Evolutionary conservation across 2,888 invertebrate species (phyloP).

Genomic region (Aricia artaxerxes): DNA sequence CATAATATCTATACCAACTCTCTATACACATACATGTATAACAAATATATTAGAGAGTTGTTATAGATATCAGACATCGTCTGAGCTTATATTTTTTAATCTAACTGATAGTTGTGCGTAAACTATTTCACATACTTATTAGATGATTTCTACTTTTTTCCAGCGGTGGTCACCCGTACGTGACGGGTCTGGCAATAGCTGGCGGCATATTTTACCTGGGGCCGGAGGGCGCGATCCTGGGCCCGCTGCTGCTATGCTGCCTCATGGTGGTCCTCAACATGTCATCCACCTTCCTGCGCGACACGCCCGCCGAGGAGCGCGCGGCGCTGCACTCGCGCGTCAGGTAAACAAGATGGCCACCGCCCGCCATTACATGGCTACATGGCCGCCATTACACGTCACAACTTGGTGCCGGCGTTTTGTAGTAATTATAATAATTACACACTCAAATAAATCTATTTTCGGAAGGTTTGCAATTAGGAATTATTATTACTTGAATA

Average conservation of each 20-base stretch:
- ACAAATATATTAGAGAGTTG: too few relatives aligned
- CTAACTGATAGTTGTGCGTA: too few relatives aligned
- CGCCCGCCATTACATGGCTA: background rate
- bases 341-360: slow-evolving; percentile 60
- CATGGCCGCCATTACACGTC: background rate
- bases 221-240: slow-evolving; percentile 97
- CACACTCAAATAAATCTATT: background rate
- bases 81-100: too few relatives aligned
- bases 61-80: too few relatives aligned
- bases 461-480: background rate
- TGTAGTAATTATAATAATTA: background rate
- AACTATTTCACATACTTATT: too few relatives aligned
- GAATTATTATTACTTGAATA: background rate
- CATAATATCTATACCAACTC: too few relatives aligned
- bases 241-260: slow-evolving; percentile 96
- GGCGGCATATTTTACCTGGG: slow-evolving; percentile 99
- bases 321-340: slow-evolving; percentile 71
- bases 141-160: slow-evolving; percentile 37
- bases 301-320: slow-evolving; percentile 83
- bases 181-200: slow-evolving; percentile 97
- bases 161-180: slow-evolving; percentile 96
- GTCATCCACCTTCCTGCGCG: slow-evolving; percentile 85
- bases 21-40: too few relatives aligned
- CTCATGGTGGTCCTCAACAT: slow-evolving; percentile 95
- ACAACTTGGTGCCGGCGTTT: background rate